phyloP scores from a whole-genome alignment of 2,888 invertebrate species.

The Scelioninae gen. 1 region DNA sequence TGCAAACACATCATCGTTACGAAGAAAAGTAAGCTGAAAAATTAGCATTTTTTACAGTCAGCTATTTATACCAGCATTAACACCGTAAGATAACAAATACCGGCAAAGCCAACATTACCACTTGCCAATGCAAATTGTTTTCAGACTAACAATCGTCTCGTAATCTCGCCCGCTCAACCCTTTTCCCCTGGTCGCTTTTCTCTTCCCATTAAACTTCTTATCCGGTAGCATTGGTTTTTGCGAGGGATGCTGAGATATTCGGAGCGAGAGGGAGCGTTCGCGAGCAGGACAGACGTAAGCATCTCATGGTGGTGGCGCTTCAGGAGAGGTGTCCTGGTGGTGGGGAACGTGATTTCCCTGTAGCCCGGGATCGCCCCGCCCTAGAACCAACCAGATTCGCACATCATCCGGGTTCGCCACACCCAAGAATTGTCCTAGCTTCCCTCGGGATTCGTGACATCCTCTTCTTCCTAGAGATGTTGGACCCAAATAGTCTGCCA shows the following conservation, averaged over 20 bases:
- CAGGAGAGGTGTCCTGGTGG: conserved; percentile 73
- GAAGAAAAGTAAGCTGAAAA: too few relatives aligned
- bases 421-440: conserved; percentile 81
- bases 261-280: conserved; percentile 43
- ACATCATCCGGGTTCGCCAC: conserved; percentile 81
- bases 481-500: conserved; percentile 82
- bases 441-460: conserved; percentile 81
- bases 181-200: conserved; percentile 46
- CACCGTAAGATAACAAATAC: too few relatives aligned
- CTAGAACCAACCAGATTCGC: conserved; percentile 83
- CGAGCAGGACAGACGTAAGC: conserved; percentile 16
- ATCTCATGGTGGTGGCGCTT: conserved; percentile 49
- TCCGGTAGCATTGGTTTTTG: conserved; percentile 25
- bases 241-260: conserved; percentile 78
- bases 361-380: conserved; percentile 83
- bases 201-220: conserved; percentile 59
- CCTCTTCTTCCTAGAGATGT: conserved; percentile 82
- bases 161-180: conserved; percentile 31
- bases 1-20: too few relatives aligned
- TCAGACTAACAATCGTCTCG: conserved; percentile 32
- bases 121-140: too few relatives aligned
- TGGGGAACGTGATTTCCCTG: conserved; percentile 75
- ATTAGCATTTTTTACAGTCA: too few relatives aligned
- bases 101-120: too few relatives aligned
- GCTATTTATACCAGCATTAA: too few relatives aligned